Evolutionary conservation across 2,888 invertebrate species (phyloP), one percentile per base, ranked within the genome.

Genomic region (Leucophenga maculata): DNA sequence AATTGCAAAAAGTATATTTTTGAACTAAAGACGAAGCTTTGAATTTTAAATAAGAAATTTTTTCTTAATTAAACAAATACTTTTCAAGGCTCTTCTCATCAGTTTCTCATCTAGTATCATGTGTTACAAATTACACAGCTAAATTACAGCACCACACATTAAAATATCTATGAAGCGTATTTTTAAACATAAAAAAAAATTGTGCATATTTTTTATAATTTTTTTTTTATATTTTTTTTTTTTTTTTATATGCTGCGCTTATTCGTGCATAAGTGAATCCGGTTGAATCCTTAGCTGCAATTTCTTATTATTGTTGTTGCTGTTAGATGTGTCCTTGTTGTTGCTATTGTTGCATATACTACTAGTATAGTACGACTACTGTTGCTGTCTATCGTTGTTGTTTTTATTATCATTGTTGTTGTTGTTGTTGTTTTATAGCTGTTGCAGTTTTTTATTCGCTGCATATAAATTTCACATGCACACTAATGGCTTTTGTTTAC

Each of bases 401-500:
- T 26, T 62, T 11, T 9, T 64, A 3, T 13, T 64, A 20, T 20
- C 20, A 14, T 64, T 64, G 46, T 26, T 48, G 48, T 48, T 64
- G 54, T 22, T 54, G 66, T 66, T 54, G 66, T n/a, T 57, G 31
- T 39, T 39, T 39, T 39, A 39, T 39, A 39, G 39, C 31, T 31
- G 26, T 26, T 22, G 31, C 26, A 26, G 31, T 65, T 26, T 52
- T 65, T 16, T 65, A 52, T 52, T 14, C 44, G 57, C 32, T 52
- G 67, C 44, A 57, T 59, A 67, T 67, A 68, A 68, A 68, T 68
- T 68, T 68, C 60, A 31, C 50, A 50, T 68, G 67, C 60, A 50
- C 67, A 50, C 60, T 68, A 68, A 60, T 68, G 60, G 67, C 67
- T 68, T 68, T 68, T 68, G 67, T 68, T 68, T 60, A 60, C 60